These are phyloP conservation scores for Anisognathus igniventris DNA, from an alignment of 2,797 vertebrate species.

Conservation along the genomic window DNA sequence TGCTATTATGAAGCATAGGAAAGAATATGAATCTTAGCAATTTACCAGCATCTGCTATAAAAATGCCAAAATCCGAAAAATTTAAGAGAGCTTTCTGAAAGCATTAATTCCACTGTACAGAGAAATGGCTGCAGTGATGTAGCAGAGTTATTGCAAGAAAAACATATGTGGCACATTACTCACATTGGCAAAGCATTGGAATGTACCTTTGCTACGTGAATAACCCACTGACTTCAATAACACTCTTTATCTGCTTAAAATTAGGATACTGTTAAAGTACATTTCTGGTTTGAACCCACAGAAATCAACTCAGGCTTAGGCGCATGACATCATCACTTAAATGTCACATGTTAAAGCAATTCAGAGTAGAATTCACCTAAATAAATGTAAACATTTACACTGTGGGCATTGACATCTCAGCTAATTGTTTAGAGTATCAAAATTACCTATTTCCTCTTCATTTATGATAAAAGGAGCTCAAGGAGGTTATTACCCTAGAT, in stretches of 20 bases:
- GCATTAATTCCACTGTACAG: neutral
- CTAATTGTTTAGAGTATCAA: neutral
- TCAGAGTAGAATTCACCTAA: neutral
- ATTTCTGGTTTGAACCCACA: neutral
- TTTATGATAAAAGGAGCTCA: neutral
- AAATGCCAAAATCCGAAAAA: slow-evolving; percentile 30
- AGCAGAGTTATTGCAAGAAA: slow-evolving; percentile 21
- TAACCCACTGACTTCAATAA: neutral
- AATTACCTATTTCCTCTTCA: neutral
- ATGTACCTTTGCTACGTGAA: neutral
- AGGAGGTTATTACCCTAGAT: neutral
- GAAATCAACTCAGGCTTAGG: neutral
- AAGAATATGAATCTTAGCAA: slow-evolving; percentile 4
- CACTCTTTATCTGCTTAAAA: neutral
- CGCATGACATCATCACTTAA: neutral
- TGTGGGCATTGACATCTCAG: neutral
- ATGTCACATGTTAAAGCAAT: neutral
- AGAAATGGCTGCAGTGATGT: slow-evolving; percentile 22
- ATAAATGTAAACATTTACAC: neutral
- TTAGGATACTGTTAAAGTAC: neutral
- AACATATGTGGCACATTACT: neutral
- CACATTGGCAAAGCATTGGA: neutral
- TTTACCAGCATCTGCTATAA: slow-evolving; percentile 23
- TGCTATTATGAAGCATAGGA: neutral
- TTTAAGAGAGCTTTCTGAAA: slow-evolving; percentile 26